phyloP scores from a whole-genome alignment of 2,113 vertebrate genomes.

The Turdus rufiventris region DNA sequence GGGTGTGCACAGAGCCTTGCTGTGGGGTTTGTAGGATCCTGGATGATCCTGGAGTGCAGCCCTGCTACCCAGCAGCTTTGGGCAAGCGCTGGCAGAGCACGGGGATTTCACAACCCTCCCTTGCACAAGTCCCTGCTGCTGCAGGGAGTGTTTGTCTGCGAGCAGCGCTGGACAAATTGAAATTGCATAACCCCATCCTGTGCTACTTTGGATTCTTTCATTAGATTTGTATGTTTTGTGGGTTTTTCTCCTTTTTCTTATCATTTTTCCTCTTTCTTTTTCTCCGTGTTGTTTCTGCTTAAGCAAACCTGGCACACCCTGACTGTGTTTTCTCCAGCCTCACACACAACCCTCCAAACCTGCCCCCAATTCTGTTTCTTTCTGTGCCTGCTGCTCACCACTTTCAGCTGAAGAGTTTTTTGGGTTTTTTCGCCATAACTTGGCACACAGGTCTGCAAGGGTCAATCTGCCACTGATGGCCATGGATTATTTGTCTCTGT shows the following conservation, averaged over 20 bases:
- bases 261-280: not conserved
- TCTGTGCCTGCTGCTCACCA: not conserved
- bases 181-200: conserved; percentile 42
- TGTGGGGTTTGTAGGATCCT: not conserved
- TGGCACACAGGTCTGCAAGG: not conserved
- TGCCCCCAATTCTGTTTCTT: not conserved
- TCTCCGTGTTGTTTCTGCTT: not conserved
- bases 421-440: not conserved
- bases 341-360: not conserved
- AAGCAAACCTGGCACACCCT: not conserved
- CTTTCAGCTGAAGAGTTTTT: not conserved
- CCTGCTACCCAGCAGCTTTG: not conserved
- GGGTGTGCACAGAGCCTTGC: not conserved
- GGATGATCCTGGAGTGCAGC: not conserved
- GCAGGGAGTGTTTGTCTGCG: conserved; percentile 10
- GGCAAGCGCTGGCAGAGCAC: not conserved
- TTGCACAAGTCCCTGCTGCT: conserved; percentile 39
- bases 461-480: too few species aligned
- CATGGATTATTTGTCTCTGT: rapidly evolving
- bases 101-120: not conserved
- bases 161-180: conserved; percentile 3
- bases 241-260: not conserved
- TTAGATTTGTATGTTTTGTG: not conserved
- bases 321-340: rapidly evolving
- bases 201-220: conserved; percentile 10